Evolutionary conservation across 1,140 invertebrate genomes (phyloP), one percentile per base, ranked within the genome.

Genomic region (Drosophila jambulina): DNA sequence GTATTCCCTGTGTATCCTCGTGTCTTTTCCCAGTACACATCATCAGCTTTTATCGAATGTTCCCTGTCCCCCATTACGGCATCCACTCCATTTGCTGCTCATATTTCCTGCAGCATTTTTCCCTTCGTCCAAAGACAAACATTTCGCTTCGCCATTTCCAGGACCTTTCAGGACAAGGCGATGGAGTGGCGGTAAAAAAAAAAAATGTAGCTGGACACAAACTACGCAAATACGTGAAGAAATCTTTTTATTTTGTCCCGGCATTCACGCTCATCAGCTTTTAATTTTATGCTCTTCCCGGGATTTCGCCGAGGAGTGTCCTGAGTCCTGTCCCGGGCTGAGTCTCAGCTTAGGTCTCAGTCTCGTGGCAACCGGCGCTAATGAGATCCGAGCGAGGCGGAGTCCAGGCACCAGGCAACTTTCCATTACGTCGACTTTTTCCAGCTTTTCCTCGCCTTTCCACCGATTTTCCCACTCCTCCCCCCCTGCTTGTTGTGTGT

Each of bases 261-360:
- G 46, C 78, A 83, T 80, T 84, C 82, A 63, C 48, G 76, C 91
- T 91, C 91, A 90, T 91, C 91, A 92, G 91, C 91, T 92, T 92
- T 92, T 92, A 92, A 92, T 92, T 92, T 92, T 91, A 84, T 92
- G 78, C 78, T 79, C 72, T 78, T 71, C 70, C 46, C 60, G 60
- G 40, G 40, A 60, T 29, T 48, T 57, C 69, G 29, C 36, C 57
- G 42, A 40, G 56, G 34, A 56, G 51, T 51, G 51, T 36, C 32
- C 51, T 36, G 19, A 70, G 48, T 49, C 48, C 48, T 49, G 68
- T 48, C 64, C 64, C 17, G 32, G 65, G 29, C 42, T 46, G 21
- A 21, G 42, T 29, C 64, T 19, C 29, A 40, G 68, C 34, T 58
- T 71, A 58, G 54, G 51, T 49, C 65, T 57, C 74, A 40, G 58